Evolutionary conservation across 1,140 invertebrate genomes (phyloP).

Genomic region (Pogonognathellus flavescens): DNA sequence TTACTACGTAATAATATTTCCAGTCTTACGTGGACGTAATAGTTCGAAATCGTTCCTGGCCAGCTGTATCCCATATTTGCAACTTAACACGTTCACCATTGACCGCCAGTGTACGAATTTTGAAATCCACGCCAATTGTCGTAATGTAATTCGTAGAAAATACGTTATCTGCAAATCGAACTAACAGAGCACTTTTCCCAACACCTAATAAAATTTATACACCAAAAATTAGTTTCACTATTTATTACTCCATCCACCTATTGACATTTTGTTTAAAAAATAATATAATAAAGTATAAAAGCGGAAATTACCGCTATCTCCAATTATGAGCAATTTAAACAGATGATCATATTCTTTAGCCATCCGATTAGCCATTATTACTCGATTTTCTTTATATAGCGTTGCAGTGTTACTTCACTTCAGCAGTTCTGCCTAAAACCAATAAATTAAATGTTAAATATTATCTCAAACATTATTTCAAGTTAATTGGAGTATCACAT

Average conservation of each 20-base stretch:
- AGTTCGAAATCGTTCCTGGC: constrained; percentile 79
- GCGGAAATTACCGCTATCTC: not conserved
- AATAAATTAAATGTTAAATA: not conserved
- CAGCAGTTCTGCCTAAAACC: not conserved
- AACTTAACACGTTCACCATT: constrained; percentile 96
- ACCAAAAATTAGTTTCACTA: not conserved
- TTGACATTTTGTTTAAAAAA: too few species aligned
- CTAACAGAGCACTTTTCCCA: constrained; percentile 96
- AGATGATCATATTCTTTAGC: not conserved
- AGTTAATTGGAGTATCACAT: too few species aligned
- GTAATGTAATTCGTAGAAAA: constrained; percentile 99
- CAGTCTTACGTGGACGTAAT: constrained; percentile 88
- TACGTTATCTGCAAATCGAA: constrained; percentile 97
- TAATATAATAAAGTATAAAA: not conserved
- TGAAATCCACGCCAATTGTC: constrained; percentile 99
- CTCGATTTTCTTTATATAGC: too few species aligned
- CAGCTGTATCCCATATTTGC: constrained; percentile 98
- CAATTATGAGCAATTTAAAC: not conserved
- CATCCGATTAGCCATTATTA: too few species aligned
- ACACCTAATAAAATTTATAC: constrained; percentile 93
- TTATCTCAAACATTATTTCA: not conserved
- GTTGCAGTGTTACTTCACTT: not conserved
- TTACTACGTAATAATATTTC: not conserved
- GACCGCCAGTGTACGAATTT: constrained; percentile 96
- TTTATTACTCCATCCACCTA: not conserved